Evolutionary conservation across 1,140 invertebrate genomes (phyloP), one percentile per base, ranked within the genome.

Genomic region (Agrilus planipennis): DNA sequence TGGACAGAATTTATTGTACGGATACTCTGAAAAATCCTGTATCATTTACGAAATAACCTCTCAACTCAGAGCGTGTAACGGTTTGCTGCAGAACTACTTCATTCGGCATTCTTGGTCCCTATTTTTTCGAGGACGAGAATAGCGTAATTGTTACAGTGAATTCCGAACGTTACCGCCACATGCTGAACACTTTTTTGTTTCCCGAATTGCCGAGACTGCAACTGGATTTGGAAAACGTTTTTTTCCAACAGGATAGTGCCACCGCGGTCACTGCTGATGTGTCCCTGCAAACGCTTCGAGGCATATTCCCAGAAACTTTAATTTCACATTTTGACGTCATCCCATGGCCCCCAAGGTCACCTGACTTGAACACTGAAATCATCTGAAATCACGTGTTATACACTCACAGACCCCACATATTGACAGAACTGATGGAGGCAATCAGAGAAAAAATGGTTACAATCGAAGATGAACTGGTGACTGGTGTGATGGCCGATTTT

Each of bases 361-460:
- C 62, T 4, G 64, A 68, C 47, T 45, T 65, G 38, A 61, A 51
- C 27, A 51, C 52, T 60, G 55, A 60, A 61, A 52, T n/a, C 54
- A 51, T 35, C 34, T 64, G 3, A 63, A 61, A 49, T 48, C 54
- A 35, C 31, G 43, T 36, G 50, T 58, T n/a, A 14, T 62, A 62
- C 23, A 20, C 2, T 11, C 10, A 42, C 34, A 42, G 36, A 19
- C 23, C 17, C 22, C 28, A 47, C n/a, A 50, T 19, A 21, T 23
- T 47, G 21, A 25, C 19, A 28, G 21, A 42, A n/a, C 36, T 43
- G 25, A 47, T 41, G 31, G 36, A 42, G 0, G 39, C 32, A 12
- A 42, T 42, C 42, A 16, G 32, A 10, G 14, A 35, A 20, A 34
- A 46, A 38, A 27, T 46, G 27, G 22, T 25, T 7, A 2, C 17